Evolutionary conservation across 2,113 vertebrate genomes (phyloP).

Genomic region (Hippocampus guttulatus): DNA sequence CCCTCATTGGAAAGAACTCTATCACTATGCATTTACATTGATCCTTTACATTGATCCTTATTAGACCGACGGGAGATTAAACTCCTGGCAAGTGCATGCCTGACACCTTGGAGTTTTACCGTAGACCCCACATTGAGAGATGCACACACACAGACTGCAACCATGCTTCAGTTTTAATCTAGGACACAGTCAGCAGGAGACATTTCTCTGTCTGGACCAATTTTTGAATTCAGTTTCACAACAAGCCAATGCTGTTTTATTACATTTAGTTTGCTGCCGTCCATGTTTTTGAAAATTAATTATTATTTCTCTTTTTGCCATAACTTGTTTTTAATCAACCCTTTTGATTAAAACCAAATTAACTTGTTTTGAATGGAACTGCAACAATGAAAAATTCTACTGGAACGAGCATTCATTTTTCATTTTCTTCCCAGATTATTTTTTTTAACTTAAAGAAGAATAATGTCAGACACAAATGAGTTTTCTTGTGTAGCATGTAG

Average conservation of each 20-base stretch:
- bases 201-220: slow-evolving; percentile 29
- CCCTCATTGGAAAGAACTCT: slow-evolving; percentile 61
- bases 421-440: neutral
- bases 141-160: slow-evolving; percentile 5
- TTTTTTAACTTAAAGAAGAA: neutral
- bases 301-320: slow-evolving; percentile 15
- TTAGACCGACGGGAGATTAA: slow-evolving; percentile 64
- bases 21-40: slow-evolving; percentile 71
- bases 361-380: neutral
- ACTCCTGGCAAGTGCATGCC: slow-evolving; percentile 38
- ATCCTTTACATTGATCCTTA: slow-evolving; percentile 73
- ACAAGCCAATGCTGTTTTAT: slow-evolving; percentile 17
- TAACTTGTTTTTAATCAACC: slow-evolving; percentile 20
- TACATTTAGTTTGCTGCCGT: slow-evolving; percentile 22
- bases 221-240: slow-evolving; percentile 26
- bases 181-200: slow-evolving; percentile 38
- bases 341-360: slow-evolving; percentile 1
- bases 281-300: slow-evolving; percentile 7
- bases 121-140: slow-evolving; percentile 6
- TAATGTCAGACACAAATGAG: slow-evolving; percentile 9
- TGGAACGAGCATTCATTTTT: neutral
- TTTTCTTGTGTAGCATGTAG: neutral
- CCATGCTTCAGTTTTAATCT: slow-evolving; percentile 46
- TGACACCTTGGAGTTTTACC: slow-evolving; percentile 29
- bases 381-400: neutral